A percentile compares a stretch with the other conserved stretches of the same genome.
These are phyloP conservation scores for Porphyrio hochstetteri DNA, from an alignment of 2,113 vertebrate genomes.

Conservation along the genomic window DNA sequence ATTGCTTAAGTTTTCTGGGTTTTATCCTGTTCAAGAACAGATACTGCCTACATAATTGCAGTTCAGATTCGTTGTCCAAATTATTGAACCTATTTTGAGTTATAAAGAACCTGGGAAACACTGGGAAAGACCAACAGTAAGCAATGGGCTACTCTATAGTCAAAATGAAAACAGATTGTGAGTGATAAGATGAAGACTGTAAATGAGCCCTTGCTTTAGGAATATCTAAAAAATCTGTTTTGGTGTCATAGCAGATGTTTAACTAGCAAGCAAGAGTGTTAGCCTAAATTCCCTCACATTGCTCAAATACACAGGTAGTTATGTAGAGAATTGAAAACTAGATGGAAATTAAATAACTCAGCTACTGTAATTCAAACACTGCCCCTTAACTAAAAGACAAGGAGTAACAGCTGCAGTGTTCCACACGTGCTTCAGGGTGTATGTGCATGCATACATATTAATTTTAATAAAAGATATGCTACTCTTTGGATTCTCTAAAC, in stretches of 20 bases:
- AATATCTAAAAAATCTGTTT: neutral
- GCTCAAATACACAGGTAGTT: neutral
- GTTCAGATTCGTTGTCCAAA: neutral
- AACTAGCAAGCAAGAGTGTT: neutral
- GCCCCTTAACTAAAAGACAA: neutral
- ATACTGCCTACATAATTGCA: neutral
- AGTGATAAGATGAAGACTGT: neutral
- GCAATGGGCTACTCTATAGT: neutral
- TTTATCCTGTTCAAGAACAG: neutral
- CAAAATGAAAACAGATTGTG: neutral
- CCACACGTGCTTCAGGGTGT: neutral
- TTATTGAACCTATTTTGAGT: neutral
- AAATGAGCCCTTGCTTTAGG: neutral
- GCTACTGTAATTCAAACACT: neutral
- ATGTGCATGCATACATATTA: no score
- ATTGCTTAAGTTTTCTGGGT: neutral
- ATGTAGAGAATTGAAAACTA: neutral
- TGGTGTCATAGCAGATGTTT: neutral
- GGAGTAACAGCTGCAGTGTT: neutral
- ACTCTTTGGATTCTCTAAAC: neutral
- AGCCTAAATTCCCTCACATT: neutral
- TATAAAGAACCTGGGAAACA: neutral
- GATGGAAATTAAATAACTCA: neutral
- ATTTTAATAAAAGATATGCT: neutral
- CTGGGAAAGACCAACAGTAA: neutral